These are phyloP conservation scores for Drosophila suzukii DNA, from an alignment of 1,140 invertebrate genomes.

Conservation along the genomic window DNA sequence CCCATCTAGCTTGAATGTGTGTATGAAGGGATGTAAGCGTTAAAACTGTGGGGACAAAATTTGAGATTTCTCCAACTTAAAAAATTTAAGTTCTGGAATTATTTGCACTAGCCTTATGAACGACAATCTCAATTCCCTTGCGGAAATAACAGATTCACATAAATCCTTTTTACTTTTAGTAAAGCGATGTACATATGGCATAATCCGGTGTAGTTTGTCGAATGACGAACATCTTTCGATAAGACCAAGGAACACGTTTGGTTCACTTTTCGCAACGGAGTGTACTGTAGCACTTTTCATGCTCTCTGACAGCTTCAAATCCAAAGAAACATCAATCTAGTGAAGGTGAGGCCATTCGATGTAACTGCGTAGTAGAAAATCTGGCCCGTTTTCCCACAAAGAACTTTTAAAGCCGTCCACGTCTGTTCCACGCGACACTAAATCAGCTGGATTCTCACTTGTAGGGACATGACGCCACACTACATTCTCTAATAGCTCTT, in stretches of 20 bases:
- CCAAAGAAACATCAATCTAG: no score
- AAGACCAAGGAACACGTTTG: no score
- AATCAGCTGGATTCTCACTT: constrained; percentile 23
- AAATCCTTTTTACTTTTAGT: neutral
- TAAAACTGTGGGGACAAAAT: neutral
- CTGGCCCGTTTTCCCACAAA: neutral
- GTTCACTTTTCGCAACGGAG: no score
- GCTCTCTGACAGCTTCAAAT: no score
- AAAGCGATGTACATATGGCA: neutral
- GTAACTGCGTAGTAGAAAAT: neutral
- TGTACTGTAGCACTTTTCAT: no score
- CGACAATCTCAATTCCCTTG: no score
- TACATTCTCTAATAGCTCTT: constrained; percentile 12
- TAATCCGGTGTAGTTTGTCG: neutral
- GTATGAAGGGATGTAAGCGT: neutral
- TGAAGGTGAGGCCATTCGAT: no score
- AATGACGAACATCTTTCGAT: no score
- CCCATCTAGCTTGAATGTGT: neutral
- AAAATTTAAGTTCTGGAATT: neutral
- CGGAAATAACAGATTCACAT: no score
- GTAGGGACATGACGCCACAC: constrained; percentile 25
- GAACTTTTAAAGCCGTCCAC: neutral
- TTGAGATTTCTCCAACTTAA: neutral
- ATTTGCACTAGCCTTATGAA: constrained; percentile 1
- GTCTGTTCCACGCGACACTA: neutral